Evolutionary conservation across 2,888 invertebrate species (phyloP).

Genomic region (Melinaea marsaeus): DNA sequence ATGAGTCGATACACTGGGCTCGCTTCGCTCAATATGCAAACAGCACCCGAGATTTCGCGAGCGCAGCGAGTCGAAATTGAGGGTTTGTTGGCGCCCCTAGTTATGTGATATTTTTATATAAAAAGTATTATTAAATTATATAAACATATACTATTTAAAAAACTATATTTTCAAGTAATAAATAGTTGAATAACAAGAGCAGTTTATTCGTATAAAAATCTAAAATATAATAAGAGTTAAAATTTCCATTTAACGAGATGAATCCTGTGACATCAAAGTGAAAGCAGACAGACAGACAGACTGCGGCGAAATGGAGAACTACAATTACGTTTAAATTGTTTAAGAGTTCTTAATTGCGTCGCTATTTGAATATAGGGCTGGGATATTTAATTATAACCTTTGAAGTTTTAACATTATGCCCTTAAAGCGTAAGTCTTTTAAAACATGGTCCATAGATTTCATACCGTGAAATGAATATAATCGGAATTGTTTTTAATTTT

Average conservation of each 20-base stretch:
- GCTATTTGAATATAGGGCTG: constrained; percentile 32
- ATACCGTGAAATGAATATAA: background rate
- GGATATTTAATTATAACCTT: constrained; percentile 29
- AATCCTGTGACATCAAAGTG: constrained; percentile 26
- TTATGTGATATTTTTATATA: no score
- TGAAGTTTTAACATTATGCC: constrained; percentile 18
- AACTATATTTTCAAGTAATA: no score
- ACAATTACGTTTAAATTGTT: constrained; percentile 34
- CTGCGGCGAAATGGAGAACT: constrained; percentile 31
- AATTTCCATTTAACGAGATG: background rate
- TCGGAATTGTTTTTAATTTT: no score
- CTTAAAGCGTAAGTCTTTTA: constrained; percentile 1
- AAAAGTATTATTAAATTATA: no score
- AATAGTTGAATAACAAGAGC: no score
- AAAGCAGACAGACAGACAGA: constrained; percentile 28
- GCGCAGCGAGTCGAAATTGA: no score
- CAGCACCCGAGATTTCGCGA: no score
- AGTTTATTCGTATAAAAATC: no score
- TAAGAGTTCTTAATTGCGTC: constrained; percentile 33
- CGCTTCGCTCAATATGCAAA: no score
- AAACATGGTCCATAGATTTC: background rate
- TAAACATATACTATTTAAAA: no score
- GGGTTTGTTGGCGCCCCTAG: no score
- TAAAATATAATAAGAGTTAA: background rate
- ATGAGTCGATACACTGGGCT: no score